These are phyloP conservation scores for Spinibarbus caldwelli DNA, from an alignment of 2,797 vertebrate species.

Conservation along the genomic window DNA sequence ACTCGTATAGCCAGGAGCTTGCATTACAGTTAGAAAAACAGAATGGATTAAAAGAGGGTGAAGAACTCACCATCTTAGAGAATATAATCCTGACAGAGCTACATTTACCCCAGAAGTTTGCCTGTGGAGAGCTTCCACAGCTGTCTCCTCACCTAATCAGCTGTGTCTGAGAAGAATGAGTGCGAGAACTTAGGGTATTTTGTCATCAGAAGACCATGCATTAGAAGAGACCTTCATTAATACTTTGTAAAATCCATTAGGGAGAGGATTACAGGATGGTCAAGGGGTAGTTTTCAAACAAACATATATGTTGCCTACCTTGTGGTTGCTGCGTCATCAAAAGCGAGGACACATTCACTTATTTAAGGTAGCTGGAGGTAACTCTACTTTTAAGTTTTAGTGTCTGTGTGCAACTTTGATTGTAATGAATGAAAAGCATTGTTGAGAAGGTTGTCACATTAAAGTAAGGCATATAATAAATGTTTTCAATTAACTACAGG, in stretches of 20 bases:
- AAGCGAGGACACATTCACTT: background rate
- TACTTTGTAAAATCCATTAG: background rate
- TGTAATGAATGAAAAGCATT: background rate
- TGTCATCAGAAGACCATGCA: background rate
- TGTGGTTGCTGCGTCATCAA: no score
- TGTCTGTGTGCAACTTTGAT: background rate
- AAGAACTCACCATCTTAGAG: background rate
- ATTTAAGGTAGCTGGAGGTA: background rate
- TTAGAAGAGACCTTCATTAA: background rate
- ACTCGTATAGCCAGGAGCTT: background rate
- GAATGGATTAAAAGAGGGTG: background rate
- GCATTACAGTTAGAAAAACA: background rate
- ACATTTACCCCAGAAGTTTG: background rate
- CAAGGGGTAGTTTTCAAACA: background rate
- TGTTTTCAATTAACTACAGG: slow-evolving; percentile 63
- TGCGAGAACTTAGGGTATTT: background rate
- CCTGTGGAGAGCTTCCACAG: background rate
- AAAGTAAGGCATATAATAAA: background rate
- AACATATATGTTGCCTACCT: background rate
- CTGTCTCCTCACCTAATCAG: background rate
- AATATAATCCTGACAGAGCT: background rate
- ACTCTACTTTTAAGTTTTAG: background rate
- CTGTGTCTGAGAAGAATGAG: background rate
- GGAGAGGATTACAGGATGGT: background rate
- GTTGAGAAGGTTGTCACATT: background rate